Evolutionary conservation across 2,113 vertebrate species (phyloP).

Genomic region (Limnothrissa miodon): DNA sequence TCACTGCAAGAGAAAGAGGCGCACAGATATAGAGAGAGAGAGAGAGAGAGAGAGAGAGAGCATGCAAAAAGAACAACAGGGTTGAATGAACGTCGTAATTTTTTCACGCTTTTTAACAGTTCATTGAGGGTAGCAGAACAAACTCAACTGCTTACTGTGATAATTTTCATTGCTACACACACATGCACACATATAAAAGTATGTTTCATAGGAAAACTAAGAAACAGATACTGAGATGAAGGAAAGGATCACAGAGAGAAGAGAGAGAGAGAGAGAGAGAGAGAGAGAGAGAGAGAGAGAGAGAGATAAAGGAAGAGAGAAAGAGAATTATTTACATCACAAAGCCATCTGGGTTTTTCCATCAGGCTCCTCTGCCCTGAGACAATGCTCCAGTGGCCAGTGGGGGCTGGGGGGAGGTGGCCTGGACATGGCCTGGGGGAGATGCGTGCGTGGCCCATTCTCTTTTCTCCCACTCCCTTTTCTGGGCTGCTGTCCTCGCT

Average conservation of each 20-base stretch:
- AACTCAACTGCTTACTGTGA: slow-evolving; percentile 57
- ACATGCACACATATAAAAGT: background rate
- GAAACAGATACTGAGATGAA: background rate
- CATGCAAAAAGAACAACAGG: background rate
- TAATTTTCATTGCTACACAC: background rate
- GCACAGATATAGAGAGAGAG: background rate
- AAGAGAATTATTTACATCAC: slow-evolving; percentile 55
- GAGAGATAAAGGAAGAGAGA: slow-evolving; percentile 21
- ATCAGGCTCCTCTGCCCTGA: slow-evolving; percentile 53
- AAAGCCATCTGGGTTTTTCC: slow-evolving; percentile 63
- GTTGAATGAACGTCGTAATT: slow-evolving; percentile 51
- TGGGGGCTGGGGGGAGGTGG: background rate
- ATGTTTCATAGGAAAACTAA: background rate
- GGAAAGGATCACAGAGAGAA: background rate
- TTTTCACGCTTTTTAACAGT: slow-evolving; percentile 63
- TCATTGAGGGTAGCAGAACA: slow-evolving; percentile 57
- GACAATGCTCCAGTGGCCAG: slow-evolving; percentile 45
- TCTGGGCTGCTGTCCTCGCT: slow-evolving; percentile 10
- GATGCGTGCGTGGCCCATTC: slow-evolving; percentile 50
- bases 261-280: background rate
- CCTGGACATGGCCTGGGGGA: slow-evolving; percentile 45
- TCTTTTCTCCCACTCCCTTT: slow-evolving; percentile 51
- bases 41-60: background rate
- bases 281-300: background rate
- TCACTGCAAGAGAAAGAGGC: slow-evolving; percentile 44